Percentiles rank a stretch among this genome's conserved stretches.
These are phyloP conservation scores for Muscina levida DNA, from an alignment of 2,888 invertebrate genomes.

Conservation along the genomic window DNA sequence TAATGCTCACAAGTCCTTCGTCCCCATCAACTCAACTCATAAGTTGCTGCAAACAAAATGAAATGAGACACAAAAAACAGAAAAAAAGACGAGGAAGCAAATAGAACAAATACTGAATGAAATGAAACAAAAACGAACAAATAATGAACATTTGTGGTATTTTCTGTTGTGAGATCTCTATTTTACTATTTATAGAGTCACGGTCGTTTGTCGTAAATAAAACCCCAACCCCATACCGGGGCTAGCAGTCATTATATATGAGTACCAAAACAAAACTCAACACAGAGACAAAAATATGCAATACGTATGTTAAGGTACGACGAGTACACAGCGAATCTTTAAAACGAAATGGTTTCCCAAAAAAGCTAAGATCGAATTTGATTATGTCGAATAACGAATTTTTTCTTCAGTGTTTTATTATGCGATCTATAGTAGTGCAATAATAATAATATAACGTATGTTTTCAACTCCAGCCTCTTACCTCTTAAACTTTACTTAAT, in stretches of 20 bases:
- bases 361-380: too few relatives aligned
- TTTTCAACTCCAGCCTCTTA: too few relatives aligned
- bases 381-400: too few relatives aligned
- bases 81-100: not conserved
- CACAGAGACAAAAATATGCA: too few relatives aligned
- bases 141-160: conserved; percentile 43
- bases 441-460: too few relatives aligned
- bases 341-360: not conserved
- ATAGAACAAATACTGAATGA: not conserved
- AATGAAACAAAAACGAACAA: conserved; percentile 29
- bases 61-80: conserved; percentile 34
- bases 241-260: not conserved
- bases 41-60: conserved; percentile 9
- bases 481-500: too few relatives aligned
- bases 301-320: not conserved
- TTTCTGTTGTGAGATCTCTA: conserved; percentile 35
- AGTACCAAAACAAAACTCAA: not conserved
- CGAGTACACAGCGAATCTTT: not conserved
- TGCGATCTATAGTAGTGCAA: too few relatives aligned
- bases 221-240: conserved; percentile 7
- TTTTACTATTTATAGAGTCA: conserved; percentile 52
- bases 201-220: conserved; percentile 48
- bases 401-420: too few relatives aligned
- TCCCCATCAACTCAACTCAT: not conserved
- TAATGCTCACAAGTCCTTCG: not conserved